Conservation (phyloP, 2,888 invertebrate genomes). For the Archips crataeganus region DNA sequence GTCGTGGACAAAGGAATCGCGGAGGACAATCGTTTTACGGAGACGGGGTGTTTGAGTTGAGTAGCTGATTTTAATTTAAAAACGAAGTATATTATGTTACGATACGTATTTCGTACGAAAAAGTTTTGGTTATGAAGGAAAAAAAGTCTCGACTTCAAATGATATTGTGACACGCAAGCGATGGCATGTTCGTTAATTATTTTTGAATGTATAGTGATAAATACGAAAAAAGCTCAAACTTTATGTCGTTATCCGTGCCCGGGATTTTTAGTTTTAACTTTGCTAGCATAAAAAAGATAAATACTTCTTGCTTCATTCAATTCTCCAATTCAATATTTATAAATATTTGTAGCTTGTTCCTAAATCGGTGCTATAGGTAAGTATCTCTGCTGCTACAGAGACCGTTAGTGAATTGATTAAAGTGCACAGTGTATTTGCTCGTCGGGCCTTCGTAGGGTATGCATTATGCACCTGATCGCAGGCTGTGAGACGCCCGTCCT, state of each 20-base stretch:
- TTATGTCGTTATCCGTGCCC: not conserved
- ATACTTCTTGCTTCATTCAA: too few relatives aligned
- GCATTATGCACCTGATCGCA: slow-evolving; percentile 16
- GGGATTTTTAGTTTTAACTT: too few relatives aligned
- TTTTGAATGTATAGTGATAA: not conserved
- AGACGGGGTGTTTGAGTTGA: not conserved
- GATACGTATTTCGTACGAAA: too few relatives aligned
- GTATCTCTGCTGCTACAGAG: not conserved
- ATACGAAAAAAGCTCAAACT: not conserved
- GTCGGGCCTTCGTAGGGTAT: slow-evolving; percentile 15
- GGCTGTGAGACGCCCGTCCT: slow-evolving; percentile 3
- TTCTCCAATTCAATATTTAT: too few relatives aligned
- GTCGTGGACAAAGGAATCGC: slow-evolving; percentile 22
- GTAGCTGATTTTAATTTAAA: not conserved
- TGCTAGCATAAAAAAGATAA: too few relatives aligned
- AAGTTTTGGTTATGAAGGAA: not conserved
- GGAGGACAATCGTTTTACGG: slow-evolving; percentile 11
- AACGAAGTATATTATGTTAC: too few relatives aligned
- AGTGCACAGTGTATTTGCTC: slow-evolving; percentile 17
- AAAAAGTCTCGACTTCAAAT: too few relatives aligned
- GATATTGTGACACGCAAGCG: too few relatives aligned
- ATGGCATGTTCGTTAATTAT: not conserved
- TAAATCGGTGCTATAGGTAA: not conserved
- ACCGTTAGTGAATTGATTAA: slow-evolving; percentile 16
- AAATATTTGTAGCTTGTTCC: too few relatives aligned